These are phyloP conservation scores for Plectropomus leopardus DNA, from an alignment of 2,113 vertebrate genomes.

Conservation along the genomic window DNA sequence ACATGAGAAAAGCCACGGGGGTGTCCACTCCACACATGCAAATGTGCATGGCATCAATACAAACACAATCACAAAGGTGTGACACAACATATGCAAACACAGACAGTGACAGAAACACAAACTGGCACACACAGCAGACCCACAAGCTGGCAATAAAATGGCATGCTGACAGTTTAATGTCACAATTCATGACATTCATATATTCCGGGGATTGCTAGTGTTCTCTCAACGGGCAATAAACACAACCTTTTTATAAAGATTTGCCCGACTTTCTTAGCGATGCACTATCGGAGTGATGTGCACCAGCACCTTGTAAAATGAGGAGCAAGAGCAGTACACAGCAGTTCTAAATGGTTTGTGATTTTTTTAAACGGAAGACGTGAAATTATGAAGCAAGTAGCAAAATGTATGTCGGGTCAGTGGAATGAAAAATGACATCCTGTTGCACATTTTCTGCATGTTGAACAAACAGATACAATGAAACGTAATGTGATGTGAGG, in stretches of 20 bases:
- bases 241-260: slow-evolving; percentile 53
- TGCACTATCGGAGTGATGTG: slow-evolving; percentile 43
- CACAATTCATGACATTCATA: slow-evolving; percentile 73
- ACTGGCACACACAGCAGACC: not conserved
- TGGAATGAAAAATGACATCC: slow-evolving; percentile 23
- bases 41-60: slow-evolving; percentile 5
- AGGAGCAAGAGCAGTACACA: not conserved
- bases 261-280: slow-evolving; percentile 41
- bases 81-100: not conserved
- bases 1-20: not conserved
- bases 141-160: slow-evolving; percentile 28
- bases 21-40: slow-evolving; percentile 9
- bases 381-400: slow-evolving; percentile 5
- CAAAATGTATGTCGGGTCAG: slow-evolving; percentile 1
- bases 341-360: slow-evolving; percentile 30
- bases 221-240: slow-evolving; percentile 61
- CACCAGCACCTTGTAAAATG: slow-evolving; percentile 32
- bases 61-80: not conserved
- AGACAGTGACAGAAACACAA: slow-evolving; percentile 16
- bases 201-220: slow-evolving; percentile 52
- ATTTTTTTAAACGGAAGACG: slow-evolving; percentile 43
- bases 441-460: slow-evolving; percentile 14
- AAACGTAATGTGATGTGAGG: not conserved
- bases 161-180: slow-evolving; percentile 75
- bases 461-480: slow-evolving; percentile 39